A percentile compares a stretch with the other conserved stretches of the same genome.
These are phyloP conservation scores for Atrichornis clamosus DNA, from an alignment of 2,113 vertebrate species.

Conservation along the genomic window DNA sequence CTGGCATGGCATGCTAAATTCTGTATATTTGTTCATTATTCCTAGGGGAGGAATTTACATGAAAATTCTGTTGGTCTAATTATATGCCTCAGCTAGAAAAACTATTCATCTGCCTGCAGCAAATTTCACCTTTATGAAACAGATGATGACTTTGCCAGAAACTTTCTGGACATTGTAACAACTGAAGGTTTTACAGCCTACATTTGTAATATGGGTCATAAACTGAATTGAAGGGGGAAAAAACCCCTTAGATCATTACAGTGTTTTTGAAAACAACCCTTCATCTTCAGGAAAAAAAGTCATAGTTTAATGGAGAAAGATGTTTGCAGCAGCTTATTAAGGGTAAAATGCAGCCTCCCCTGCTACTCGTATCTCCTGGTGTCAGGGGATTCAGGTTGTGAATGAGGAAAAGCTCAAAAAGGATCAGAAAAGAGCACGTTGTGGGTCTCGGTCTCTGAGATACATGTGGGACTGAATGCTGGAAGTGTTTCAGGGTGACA, in stretches of 20 bases:
- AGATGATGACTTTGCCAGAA: slow-evolving; percentile 55
- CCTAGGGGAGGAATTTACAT: slow-evolving; percentile 6
- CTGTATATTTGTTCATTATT: slow-evolving; percentile 31
- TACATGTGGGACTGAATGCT: not conserved
- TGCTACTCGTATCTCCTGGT: accelerated
- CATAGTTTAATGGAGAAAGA: not conserved
- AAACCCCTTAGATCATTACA: not conserved
- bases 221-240: not conserved
- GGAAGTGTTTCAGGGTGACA: not conserved
- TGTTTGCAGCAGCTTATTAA: not conserved
- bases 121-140: slow-evolving; percentile 43
- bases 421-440: not conserved
- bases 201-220: slow-evolving; percentile 33
- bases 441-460: not conserved
- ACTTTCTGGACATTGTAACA: slow-evolving; percentile 25
- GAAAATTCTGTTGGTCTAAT: slow-evolving; percentile 46
- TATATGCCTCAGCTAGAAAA: slow-evolving; percentile 30
- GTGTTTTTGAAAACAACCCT: not conserved
- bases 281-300: not conserved
- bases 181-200: slow-evolving; percentile 2
- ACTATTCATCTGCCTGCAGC: slow-evolving; percentile 14
- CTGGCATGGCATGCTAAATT: not conserved
- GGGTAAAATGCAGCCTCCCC: not conserved
- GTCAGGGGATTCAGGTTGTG: not conserved
- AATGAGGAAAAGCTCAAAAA: not conserved